Base-by-base conservation (phyloP, 2,888 invertebrate species). In the Pristionchus exspectatus region DNA sequence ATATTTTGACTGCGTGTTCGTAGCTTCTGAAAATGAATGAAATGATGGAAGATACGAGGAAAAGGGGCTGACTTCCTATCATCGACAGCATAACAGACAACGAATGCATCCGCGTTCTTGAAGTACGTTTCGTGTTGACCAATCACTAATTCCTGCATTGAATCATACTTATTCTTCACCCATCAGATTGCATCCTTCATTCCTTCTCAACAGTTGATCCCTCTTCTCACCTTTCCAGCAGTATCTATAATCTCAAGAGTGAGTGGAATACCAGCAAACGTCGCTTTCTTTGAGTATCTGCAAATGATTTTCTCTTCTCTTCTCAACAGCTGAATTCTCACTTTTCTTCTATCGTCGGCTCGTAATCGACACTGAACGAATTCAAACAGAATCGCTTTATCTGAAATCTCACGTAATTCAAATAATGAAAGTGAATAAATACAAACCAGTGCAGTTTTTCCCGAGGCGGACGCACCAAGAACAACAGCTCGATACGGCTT, bases 331-430 rank as follows among this genome's bases (percentile, higher is more conserved):
- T 44, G 44, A 77, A 77, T 33, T 30, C 77, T 77, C 24, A 88
- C 88, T 88, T 88, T n/a, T 88, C 88, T 33, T 88, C 88, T 10
- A 88, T 74, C 18, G 88, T 88, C 14, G 88, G 88, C 38, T 88
- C 88, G 33, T 88, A 88, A n/a, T 81, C 77, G 16, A 12, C 10
- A 21, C 18, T 33, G 81, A 77, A 88, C 21, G 77, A 50, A 59
- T 81, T 66, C 38, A 77, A 30, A 10, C 77, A 77, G 59, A 88
- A 88, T 27, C 88, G 56, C 3, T 30, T 30, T 1, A 81, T 50
- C 88, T 88, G 50, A 12, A 81, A 81, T 9, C 27, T 56, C 30
- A 38, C 5, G 24, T 84, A n/a, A 54, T 56, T 21, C 18, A 59
- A 18, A 33, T 21, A 5, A 9, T 24, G 66, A 33, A 66, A 27